phyloP scores from a whole-genome alignment of 2,113 vertebrate species.

The Genyomyrus donnyi region DNA sequence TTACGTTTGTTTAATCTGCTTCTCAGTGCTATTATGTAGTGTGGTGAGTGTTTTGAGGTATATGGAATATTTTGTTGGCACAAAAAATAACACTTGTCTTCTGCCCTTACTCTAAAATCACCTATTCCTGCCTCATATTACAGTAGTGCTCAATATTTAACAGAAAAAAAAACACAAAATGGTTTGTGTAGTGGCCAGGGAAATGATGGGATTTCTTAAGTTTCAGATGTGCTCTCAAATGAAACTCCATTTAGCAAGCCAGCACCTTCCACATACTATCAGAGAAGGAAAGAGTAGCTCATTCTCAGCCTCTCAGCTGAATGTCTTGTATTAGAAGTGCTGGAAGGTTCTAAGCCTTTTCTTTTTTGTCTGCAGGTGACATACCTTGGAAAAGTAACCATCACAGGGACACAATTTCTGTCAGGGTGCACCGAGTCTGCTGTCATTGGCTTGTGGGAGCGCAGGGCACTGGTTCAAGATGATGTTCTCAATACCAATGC shows the following conservation, averaged over 20 bases:
- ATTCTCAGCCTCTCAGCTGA: not conserved
- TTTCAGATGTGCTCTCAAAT: not conserved
- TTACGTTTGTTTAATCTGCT: not conserved
- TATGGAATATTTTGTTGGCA: not conserved
- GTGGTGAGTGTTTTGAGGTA: not conserved
- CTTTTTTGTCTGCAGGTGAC: slow-evolving; percentile 71
- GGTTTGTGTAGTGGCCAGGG: not conserved
- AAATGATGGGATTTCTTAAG: not conserved
- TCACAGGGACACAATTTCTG: slow-evolving; percentile 83
- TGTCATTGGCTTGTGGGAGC: slow-evolving; percentile 86
- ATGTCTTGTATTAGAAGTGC: not conserved
- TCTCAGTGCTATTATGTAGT: not conserved
- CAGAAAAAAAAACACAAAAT: not conserved
- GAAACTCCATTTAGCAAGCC: not conserved
- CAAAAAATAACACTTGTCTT: not conserved
- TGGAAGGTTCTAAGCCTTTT: not conserved
- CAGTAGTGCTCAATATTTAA: not conserved
- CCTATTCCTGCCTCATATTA: not conserved
- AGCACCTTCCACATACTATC: not conserved
- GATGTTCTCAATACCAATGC: slow-evolving; percentile 63
- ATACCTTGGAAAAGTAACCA: slow-evolving; percentile 89
- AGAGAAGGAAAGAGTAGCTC: not conserved
- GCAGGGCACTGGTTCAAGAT: slow-evolving; percentile 61
- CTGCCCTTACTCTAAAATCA: not conserved
- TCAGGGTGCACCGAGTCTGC: slow-evolving; percentile 94